These are phyloP conservation scores for Mycalesis mineus DNA, from an alignment of 2,888 invertebrate species.

Conservation along the genomic window DNA sequence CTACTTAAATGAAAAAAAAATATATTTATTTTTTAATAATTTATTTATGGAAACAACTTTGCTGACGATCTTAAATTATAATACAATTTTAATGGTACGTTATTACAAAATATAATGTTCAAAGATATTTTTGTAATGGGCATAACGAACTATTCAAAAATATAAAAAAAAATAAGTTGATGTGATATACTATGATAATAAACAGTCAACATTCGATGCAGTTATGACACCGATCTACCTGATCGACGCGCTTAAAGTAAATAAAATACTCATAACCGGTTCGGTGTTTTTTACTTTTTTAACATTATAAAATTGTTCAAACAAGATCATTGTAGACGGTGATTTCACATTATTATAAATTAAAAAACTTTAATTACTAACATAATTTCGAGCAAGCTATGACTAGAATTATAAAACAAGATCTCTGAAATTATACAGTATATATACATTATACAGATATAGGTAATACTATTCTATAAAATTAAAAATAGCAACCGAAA, in stretches of 20 bases:
- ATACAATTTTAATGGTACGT: background rate
- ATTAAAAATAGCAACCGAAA: no score
- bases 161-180: background rate
- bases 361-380: slow-evolving; percentile 6
- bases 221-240: background rate
- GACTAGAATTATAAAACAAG: slow-evolving; percentile 37
- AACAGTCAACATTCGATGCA: slow-evolving; percentile 2
- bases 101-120: background rate
- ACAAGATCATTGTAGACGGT: no score
- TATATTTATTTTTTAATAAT: background rate
- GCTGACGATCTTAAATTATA: background rate
- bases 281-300: no score
- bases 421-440: slow-evolving; percentile 12
- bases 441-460: no score
- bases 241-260: no score
- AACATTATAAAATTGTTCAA: no score
- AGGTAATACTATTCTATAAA: no score
- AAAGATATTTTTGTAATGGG: background rate
- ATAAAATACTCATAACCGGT: no score
- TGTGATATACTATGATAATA: background rate
- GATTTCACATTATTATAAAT: background rate
- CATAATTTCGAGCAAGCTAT: slow-evolving; percentile 37
- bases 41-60: background rate
- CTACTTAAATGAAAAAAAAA: background rate
- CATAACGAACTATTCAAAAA: background rate